These are phyloP conservation scores for Pangasius sanitwongsei DNA, from an alignment of 2,797 vertebrate species.

Conservation along the genomic window DNA sequence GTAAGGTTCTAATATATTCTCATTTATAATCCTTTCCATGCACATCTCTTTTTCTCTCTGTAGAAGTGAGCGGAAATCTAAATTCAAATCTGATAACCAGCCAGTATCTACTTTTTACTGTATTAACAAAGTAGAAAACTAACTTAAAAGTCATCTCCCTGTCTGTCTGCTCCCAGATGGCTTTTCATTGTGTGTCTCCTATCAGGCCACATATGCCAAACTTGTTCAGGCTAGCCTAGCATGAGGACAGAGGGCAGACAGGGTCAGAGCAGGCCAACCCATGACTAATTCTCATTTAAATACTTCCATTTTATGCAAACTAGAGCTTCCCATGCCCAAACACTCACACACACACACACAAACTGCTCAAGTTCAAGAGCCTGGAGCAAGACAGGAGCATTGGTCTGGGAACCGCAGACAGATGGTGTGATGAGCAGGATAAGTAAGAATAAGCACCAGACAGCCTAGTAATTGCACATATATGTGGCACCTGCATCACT, in stretches of 20 bases:
- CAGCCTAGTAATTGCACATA: not conserved
- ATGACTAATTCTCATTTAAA: conserved; percentile 46
- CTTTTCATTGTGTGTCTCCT: conserved; percentile 46
- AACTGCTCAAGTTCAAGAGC: conserved; percentile 50
- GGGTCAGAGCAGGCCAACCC: conserved; percentile 27
- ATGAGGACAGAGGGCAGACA: conserved; percentile 22
- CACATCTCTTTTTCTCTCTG: not conserved
- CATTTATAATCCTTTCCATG: not conserved
- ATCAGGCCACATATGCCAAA: conserved; percentile 40
- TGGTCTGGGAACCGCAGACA: conserved; percentile 30
- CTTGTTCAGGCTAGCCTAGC: conserved; percentile 8
- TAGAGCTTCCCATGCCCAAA: conserved; percentile 42
- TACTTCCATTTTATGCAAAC: conserved; percentile 49
- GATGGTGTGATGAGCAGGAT: conserved; percentile 45
- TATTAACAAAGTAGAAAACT: not conserved
- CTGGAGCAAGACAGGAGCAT: conserved; percentile 18
- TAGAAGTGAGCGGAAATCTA: not conserved
- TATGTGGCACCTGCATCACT: conserved; percentile 25
- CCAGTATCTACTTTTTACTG: not conserved
- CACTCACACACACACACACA: conserved; percentile 27
- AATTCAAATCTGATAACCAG: not conserved
- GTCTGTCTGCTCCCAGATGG: conserved; percentile 34
- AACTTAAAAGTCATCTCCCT: not conserved
- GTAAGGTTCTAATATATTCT: not conserved
- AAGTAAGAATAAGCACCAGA: conserved; percentile 18